A percentile compares a stretch with the other conserved stretches of the same genome.
Evolutionary conservation across 1,140 invertebrate species (phyloP).

Genomic region (Danaus plexippus): DNA sequence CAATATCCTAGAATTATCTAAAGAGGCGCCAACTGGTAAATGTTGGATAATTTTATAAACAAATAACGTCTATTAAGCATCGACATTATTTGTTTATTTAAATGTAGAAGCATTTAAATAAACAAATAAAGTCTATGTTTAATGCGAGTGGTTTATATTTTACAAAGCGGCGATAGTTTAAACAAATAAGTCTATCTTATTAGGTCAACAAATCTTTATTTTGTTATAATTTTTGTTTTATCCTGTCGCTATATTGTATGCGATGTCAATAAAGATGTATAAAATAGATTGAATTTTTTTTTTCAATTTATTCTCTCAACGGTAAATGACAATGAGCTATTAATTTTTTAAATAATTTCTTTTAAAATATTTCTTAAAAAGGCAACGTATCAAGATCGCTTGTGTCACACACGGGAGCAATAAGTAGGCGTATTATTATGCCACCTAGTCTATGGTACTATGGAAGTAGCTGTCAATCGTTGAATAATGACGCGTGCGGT

Average conservation of each 20-base stretch:
- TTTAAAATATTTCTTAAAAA: too few species aligned
- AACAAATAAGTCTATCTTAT: background rate
- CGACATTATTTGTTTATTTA: too few species aligned
- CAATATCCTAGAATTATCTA: conserved; percentile 10
- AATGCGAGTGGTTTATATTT: conserved; percentile 1
- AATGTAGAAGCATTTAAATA: too few species aligned
- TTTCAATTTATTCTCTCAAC: too few species aligned
- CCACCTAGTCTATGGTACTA: conserved; percentile 25
- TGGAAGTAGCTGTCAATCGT: conserved; percentile 68
- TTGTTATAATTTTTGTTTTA: too few species aligned
- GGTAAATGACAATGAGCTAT: too few species aligned
- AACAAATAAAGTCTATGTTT: background rate
- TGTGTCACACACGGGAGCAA: conserved; percentile 28
- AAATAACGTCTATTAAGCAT: too few species aligned
- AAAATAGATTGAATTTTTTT: too few species aligned
- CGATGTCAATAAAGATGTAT: too few species aligned
- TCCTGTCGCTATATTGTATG: too few species aligned
- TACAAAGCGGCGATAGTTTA: background rate
- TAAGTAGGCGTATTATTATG: conserved; percentile 69
- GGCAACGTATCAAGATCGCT: conserved; percentile 43
- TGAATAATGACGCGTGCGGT: conserved; percentile 63
- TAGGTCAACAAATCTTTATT: background rate
- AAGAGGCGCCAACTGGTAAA: conserved; percentile 15
- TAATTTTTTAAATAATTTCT: too few species aligned
- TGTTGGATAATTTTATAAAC: too few species aligned